phyloP scores from a whole-genome alignment of 2,888 invertebrate genomes.

The Parnassius smintheus region DNA sequence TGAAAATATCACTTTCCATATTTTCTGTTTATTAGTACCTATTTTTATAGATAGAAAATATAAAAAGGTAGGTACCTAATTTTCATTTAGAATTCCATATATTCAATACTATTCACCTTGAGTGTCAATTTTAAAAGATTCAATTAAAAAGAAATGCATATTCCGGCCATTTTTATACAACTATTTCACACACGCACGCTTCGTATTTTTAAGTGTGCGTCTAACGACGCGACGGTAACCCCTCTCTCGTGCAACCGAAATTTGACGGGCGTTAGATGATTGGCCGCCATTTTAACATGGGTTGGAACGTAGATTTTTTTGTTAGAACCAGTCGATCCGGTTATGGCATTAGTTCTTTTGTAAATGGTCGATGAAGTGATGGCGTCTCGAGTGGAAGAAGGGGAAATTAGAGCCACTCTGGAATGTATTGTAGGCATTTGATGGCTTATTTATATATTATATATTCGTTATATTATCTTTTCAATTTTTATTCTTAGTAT shows the following conservation, averaged over 20 bases:
- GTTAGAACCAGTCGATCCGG: conserved; percentile 30
- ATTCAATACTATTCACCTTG: too few relatives aligned
- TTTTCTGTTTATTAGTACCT: too few relatives aligned
- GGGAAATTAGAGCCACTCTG: conserved; percentile 18
- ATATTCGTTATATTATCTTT: too few relatives aligned
- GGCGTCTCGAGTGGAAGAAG: conserved; percentile 22
- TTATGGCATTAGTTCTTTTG: conserved; percentile 32
- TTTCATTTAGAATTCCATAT: too few relatives aligned
- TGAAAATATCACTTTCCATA: too few relatives aligned
- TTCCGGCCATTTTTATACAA: not conserved
- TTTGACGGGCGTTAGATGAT: conserved; percentile 73
- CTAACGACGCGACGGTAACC: conserved; percentile 42
- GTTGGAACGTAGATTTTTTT: conserved; percentile 25
- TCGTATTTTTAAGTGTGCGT: conserved; percentile 42
- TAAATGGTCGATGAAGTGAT: conserved; percentile 28
- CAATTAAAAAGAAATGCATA: too few relatives aligned
- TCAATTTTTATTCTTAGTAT: too few relatives aligned
- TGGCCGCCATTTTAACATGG: conserved; percentile 49
- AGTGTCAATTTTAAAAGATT: too few relatives aligned
- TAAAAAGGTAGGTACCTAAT: too few relatives aligned
- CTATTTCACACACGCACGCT: conserved; percentile 24
- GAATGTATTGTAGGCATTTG: not conserved
- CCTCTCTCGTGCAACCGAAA: conserved; percentile 50
- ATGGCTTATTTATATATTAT: too few relatives aligned
- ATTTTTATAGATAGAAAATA: too few relatives aligned